Evolutionary conservation across 2,888 invertebrate species (phyloP), one percentile per base, ranked within the genome.

Genomic region (Eristalinus sepulchralis): DNA sequence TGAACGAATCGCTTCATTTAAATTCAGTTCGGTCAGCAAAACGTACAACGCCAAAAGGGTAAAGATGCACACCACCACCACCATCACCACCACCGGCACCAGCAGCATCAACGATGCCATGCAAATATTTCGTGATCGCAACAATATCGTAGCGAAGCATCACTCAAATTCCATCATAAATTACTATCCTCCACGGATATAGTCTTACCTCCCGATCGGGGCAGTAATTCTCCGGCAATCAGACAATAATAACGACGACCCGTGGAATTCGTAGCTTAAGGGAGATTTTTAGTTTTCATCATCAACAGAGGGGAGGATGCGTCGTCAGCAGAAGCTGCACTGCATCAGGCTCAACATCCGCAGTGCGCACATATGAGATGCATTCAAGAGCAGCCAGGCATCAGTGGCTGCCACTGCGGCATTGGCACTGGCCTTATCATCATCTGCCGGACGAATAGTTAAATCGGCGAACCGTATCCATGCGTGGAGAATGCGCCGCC

Each of bases 361-460:
- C 67, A 76, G 60, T 76, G 70, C 27, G 27, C 71, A 64, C 66
- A 75, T 66, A 62, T 66, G 64, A 75, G 70, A 66, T 70, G 53
- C 60, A 75, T 59, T 73, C 72, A 31, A 53, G 75, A 75, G 60
- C 33, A 64, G 20, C n/a, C 22, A 72, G 59, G 24, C 66, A 47
- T 47, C 47, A 47, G 47, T 17, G n/a, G 17, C 17, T 47, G 47
- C 17, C 47, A 47, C 47, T 47, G 47, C 17, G 47, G 47, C 47
- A 47, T 47, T 47, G 47, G 57, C 22, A 57, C 57, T 57, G 24
- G 57, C 22, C 78, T 86, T 86, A 86, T 86, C 86, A 86, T 83
- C 83, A 82, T 83, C 86, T 78, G 83, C 83, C 83, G 86, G 75
- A 78, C 78, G 83, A 83, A 86, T 86, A 83, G 86, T 86, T 86